These are phyloP conservation scores for Rhagologus leucostigma DNA, from an alignment of 2,113 vertebrate genomes.

Conservation along the genomic window DNA sequence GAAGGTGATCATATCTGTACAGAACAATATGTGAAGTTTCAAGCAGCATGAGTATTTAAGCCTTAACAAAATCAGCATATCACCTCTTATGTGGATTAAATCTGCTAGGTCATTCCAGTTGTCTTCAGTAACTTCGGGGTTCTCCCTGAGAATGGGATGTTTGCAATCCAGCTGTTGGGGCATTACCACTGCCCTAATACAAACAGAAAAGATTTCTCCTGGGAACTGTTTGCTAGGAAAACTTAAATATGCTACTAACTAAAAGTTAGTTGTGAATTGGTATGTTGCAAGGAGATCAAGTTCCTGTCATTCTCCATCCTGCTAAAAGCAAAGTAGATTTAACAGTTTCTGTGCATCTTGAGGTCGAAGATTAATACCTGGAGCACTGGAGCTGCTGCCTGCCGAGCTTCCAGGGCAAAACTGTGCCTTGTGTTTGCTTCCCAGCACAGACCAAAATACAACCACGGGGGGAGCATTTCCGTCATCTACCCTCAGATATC, in stretches of 20 bases:
- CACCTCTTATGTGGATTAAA: too few species aligned
- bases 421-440: background rate
- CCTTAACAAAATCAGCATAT: too few species aligned
- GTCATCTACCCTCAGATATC: background rate
- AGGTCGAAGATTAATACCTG: background rate
- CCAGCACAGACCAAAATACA: background rate
- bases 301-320: background rate
- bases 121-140: background rate
- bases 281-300: background rate
- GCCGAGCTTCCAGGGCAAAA: background rate
- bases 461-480: background rate
- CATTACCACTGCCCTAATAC: background rate
- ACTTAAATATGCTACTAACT: background rate
- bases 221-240: background rate
- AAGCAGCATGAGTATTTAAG: background rate
- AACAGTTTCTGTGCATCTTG: background rate
- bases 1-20: background rate
- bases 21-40: background rate
- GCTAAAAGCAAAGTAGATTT: background rate
- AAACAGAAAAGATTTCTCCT: background rate
- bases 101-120: background rate
- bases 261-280: background rate
- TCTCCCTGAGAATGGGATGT: background rate
- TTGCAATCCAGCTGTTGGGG: background rate
- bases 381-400: background rate